Percentiles rank a stretch among this genome's conserved stretches.
phyloP scores from a whole-genome alignment of 2,797 vertebrate genomes.

The Syngnathus rostellatus region DNA sequence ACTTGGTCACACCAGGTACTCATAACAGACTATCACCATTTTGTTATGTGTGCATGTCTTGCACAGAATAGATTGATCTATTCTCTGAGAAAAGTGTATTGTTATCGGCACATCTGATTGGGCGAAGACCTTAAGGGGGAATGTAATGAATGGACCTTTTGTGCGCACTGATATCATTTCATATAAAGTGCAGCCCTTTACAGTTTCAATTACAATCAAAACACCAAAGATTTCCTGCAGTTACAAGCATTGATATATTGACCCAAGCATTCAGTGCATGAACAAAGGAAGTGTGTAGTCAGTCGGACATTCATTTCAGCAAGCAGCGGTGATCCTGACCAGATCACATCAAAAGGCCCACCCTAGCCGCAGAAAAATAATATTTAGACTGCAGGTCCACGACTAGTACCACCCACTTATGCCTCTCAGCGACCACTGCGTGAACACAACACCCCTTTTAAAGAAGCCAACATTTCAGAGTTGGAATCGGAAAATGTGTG shows the following conservation, averaged over 20 bases:
- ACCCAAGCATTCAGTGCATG: constrained; percentile 15
- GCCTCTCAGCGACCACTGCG: constrained; percentile 25
- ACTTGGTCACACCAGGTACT: constrained; percentile 89
- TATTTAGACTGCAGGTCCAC: constrained; percentile 61
- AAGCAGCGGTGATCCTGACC: constrained; percentile 38
- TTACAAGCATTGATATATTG: constrained; percentile 1
- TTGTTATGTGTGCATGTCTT: neutral
- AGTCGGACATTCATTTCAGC: constrained; percentile 14
- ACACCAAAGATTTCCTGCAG: constrained; percentile 7
- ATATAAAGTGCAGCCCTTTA: neutral
- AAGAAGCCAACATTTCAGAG: constrained; percentile 36
- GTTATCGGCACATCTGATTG: neutral
- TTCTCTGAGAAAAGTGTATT: neutral
- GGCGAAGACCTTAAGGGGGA: neutral
- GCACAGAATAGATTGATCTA: neutral
- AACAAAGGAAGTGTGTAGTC: constrained; percentile 32
- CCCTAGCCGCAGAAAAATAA: constrained; percentile 61
- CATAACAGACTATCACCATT: neutral
- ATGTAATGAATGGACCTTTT: neutral
- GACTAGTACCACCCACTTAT: constrained; percentile 50
- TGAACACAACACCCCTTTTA: constrained; percentile 36
- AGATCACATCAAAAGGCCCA: constrained; percentile 60
- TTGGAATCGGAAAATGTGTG: constrained; percentile 16
- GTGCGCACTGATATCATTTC: neutral
- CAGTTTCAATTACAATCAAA: constrained; percentile 10